These are phyloP conservation scores for Tortrix viridana DNA, from an alignment of 2,888 invertebrate species.

Conservation along the genomic window DNA sequence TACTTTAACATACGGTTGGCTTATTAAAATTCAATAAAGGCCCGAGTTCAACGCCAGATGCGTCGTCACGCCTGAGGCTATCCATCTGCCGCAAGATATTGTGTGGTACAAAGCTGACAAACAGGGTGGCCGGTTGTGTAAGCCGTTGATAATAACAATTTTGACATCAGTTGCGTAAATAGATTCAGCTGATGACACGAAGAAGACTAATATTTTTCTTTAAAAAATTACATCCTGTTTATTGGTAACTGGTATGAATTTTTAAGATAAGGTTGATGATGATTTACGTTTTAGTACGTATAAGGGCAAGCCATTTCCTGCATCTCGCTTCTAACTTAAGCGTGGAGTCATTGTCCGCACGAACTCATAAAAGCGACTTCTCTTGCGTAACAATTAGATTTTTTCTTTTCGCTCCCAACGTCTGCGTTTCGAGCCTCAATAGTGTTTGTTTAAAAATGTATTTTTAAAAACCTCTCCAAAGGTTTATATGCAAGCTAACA, in stretches of 20 bases:
- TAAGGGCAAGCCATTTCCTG: neutral
- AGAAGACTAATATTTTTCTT: neutral
- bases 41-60: constrained; percentile 52
- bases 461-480: neutral
- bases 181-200: neutral
- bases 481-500: neutral
- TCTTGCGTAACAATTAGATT: constrained; percentile 39
- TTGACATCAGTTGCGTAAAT: constrained; percentile 29
- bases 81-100: constrained; percentile 33
- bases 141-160: constrained; percentile 25
- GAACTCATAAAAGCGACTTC: constrained; percentile 27
- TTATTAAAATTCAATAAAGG: constrained; percentile 51
- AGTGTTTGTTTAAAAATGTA: neutral
- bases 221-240: no score
- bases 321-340: constrained; percentile 24
- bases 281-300: no score
- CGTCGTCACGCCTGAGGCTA: constrained; percentile 43
- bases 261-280: no score
- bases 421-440: constrained; percentile 9
- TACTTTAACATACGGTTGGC: constrained; percentile 35
- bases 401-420: constrained; percentile 21
- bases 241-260: no score
- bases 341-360: constrained; percentile 34
- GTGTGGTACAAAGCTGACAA: constrained; percentile 29
- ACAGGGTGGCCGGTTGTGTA: constrained; percentile 21